These are phyloP conservation scores for Cuniculus paca DNA, from an alignment of 2,797 vertebrate species.

Conservation along the genomic window DNA sequence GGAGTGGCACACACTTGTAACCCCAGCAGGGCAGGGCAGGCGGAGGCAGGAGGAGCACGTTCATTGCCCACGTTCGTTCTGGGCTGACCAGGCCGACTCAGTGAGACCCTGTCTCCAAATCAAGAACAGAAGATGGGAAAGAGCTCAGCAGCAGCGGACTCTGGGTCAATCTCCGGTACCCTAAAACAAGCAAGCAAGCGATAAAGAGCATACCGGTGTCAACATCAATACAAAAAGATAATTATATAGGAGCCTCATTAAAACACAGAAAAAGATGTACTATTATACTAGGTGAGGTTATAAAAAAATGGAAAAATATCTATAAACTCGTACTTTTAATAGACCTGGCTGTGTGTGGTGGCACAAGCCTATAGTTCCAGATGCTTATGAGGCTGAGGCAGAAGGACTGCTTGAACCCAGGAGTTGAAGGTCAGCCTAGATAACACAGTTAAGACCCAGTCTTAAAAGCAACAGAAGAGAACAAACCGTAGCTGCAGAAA, in stretches of 20 bases:
- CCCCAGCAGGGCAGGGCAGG: not conserved
- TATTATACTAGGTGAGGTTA: not conserved
- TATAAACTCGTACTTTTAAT: not conserved
- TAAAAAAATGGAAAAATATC: not conserved
- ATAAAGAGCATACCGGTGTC: not conserved
- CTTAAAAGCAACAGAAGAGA: not conserved
- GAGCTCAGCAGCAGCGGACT: not conserved
- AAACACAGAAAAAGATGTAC: not conserved
- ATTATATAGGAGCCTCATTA: not conserved
- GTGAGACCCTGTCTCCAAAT: not conserved
- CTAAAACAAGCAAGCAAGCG: not conserved
- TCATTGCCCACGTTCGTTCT: not conserved
- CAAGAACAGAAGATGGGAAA: not conserved
- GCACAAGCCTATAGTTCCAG: not conserved
- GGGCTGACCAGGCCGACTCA: too few relatives aligned
- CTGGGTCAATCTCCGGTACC: not conserved
- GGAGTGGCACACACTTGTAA: not conserved
- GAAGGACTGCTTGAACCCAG: not conserved
- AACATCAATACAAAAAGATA: not conserved
- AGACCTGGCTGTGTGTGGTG: not conserved
- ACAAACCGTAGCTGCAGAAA: not conserved
- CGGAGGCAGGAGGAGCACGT: not conserved
- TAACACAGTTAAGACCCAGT: not conserved
- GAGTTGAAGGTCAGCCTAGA: not conserved
- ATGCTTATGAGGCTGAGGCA: not conserved